Evolutionary conservation across 2,797 vertebrate genomes (phyloP), one percentile per base, ranked within the genome.

Genomic region (Vultur gryphus): DNA sequence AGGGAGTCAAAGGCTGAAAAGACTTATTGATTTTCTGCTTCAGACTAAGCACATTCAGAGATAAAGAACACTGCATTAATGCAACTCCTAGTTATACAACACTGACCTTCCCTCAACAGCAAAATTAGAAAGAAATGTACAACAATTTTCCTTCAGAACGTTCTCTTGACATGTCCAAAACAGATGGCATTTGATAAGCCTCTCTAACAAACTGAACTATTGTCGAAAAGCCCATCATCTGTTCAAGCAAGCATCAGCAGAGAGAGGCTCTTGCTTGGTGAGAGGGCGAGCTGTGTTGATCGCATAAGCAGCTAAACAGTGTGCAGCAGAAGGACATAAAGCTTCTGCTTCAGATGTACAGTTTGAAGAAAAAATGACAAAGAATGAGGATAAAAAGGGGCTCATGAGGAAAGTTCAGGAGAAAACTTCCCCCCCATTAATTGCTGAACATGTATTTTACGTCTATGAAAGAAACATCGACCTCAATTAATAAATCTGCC

Each of bases 1-100:
- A 16, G 18, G 33, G 24, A 92, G 64, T 46, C 67, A 83, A 79
- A 92, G 80, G 21, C 69, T 86, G 46, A 78, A 80, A 88, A 90
- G 67, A 79, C 48, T 46, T 72, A 89, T 6, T 35, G 58, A 95
- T 94, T 96, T 92, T 77, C 71, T 95, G 49, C 66, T 80, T 94
- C 78, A 84, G 35, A 54, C 9, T 76, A 71, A 92, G 79, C 79
- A 85, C 67, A 67, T 71, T 82, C 75, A 71, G 73, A 64, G 2
- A 89, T 65, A 58, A 80, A 90, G 71, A 87, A 73, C 55, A 49
- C 66, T 54, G 41, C 70, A 89, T 84, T 82, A 87, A 78, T 37
- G 69, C 55, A 91, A 61, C 41, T 80, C 59, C 48, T 39, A 16
- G 18, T 37, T 49, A 55, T 13, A 64, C 25, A 76, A 82, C 2